Evolutionary conservation across 2,888 invertebrate species (phyloP).

Genomic region (Polietes domitor): DNA sequence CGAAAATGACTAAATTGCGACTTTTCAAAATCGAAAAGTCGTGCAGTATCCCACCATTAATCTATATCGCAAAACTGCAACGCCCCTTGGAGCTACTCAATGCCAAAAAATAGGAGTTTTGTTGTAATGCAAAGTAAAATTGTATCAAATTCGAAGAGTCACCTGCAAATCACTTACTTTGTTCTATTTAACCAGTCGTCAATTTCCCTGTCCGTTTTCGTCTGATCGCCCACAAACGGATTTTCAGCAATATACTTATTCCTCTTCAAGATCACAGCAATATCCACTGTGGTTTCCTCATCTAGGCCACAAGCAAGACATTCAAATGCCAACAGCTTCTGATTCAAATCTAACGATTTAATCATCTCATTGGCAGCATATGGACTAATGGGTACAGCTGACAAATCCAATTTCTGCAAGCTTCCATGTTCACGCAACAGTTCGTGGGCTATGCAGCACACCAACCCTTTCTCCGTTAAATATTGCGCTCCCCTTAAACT

Average conservation of each 20-base stretch:
- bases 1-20: too few relatives aligned
- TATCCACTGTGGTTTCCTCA: constrained; percentile 71
- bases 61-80: too few relatives aligned
- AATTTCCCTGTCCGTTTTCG: constrained; percentile 70
- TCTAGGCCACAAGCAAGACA: constrained; percentile 73
- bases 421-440: constrained; percentile 70
- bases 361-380: constrained; percentile 64
- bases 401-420: constrained; percentile 70
- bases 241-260: constrained; percentile 71
- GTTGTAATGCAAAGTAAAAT: too few relatives aligned
- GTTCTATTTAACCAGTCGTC: constrained; percentile 65
- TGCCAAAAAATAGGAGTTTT: too few relatives aligned
- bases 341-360: constrained; percentile 70
- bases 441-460: constrained; percentile 60
- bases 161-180: constrained; percentile 59
- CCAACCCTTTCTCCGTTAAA: constrained; percentile 19
- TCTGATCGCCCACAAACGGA: constrained; percentile 69
- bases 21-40: too few relatives aligned
- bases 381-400: constrained; percentile 67
- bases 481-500: constrained; percentile 70
- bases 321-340: constrained; percentile 69
- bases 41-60: too few relatives aligned
- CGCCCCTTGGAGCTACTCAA: too few relatives aligned
- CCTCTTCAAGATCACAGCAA: constrained; percentile 73
- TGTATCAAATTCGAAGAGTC: too few relatives aligned